Percentiles rank a stretch among this genome's conserved stretches.
Evolutionary conservation across 2,113 vertebrate species (phyloP).

Genomic region (Cinclus cinclus): DNA sequence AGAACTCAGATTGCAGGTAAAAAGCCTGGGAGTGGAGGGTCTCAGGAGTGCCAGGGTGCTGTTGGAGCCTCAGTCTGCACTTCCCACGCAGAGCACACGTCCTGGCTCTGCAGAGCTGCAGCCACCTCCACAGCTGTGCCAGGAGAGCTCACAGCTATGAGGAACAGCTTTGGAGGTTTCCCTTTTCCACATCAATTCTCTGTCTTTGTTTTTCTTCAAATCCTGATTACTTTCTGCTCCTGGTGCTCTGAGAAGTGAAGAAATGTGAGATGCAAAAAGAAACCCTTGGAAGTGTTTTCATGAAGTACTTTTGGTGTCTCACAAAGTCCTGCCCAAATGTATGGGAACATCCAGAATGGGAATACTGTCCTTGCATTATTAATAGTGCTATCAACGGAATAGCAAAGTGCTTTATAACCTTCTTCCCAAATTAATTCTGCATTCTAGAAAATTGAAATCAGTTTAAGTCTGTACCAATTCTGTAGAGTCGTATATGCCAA

Average conservation of each 20-base stretch:
- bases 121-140: neutral
- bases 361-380: neutral
- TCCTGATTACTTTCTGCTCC: slow-evolving; percentile 14
- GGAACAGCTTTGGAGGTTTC: neutral
- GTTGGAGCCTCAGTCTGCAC: neutral
- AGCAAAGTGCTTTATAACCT: neutral
- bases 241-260: neutral
- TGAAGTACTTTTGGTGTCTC: slow-evolving; percentile 10
- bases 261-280: neutral
- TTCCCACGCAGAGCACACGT: neutral
- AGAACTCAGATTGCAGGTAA: neutral
- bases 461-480: neutral
- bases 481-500: neutral
- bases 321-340: neutral
- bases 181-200: neutral
- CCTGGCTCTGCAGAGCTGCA: too few species aligned
- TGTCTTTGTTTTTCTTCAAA: slow-evolving; percentile 35
- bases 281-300: slow-evolving; percentile 8
- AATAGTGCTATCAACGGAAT: neutral
- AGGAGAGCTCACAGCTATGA: neutral
- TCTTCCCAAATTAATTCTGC: neutral
- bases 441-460: neutral
- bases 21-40: neutral
- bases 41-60: neutral
- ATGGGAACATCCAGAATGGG: neutral